These are phyloP conservation scores for Phaenicophaeus curvirostris DNA, from an alignment of 2,797 vertebrate genomes.

Conservation along the genomic window DNA sequence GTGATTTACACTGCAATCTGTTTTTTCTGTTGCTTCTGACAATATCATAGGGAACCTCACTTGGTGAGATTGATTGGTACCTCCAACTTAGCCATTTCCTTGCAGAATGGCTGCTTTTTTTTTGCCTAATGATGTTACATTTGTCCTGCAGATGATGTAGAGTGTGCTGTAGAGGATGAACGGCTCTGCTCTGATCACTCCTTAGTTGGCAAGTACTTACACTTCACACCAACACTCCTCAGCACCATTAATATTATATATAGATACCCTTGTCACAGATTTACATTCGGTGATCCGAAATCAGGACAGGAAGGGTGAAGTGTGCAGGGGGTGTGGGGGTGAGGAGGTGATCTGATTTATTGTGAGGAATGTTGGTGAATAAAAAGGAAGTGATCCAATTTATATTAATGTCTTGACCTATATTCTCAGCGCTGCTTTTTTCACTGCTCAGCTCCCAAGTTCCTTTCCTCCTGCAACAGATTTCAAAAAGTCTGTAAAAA, in stretches of 20 bases:
- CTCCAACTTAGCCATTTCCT: constrained; percentile 87
- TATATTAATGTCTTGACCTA: constrained; percentile 83
- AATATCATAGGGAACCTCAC: constrained; percentile 77
- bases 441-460: constrained; percentile 48
- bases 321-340: constrained; percentile 62
- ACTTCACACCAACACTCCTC: constrained; percentile 85
- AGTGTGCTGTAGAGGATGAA: constrained; percentile 78
- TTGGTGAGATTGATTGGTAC: constrained; percentile 90
- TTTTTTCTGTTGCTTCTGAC: constrained; percentile 79
- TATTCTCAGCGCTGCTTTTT: constrained; percentile 74
- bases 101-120: constrained; percentile 85
- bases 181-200: constrained; percentile 85
- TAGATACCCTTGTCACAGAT: constrained; percentile 98
- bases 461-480: constrained; percentile 47
- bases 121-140: constrained; percentile 94
- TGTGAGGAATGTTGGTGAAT: constrained; percentile 76
- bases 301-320: constrained; percentile 84
- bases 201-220: constrained; percentile 88
- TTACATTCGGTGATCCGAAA: constrained; percentile 89
- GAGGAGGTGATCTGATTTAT: constrained; percentile 81
- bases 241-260: constrained; percentile 98
- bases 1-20: constrained; percentile 74
- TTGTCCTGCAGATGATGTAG: constrained; percentile 90
- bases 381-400: constrained; percentile 86
- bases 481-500: constrained; percentile 32